A percentile compares a stretch with the other conserved stretches of the same genome.
Conservation (phyloP, 2,113 vertebrate genomes). For the Prunella himalayana region DNA sequence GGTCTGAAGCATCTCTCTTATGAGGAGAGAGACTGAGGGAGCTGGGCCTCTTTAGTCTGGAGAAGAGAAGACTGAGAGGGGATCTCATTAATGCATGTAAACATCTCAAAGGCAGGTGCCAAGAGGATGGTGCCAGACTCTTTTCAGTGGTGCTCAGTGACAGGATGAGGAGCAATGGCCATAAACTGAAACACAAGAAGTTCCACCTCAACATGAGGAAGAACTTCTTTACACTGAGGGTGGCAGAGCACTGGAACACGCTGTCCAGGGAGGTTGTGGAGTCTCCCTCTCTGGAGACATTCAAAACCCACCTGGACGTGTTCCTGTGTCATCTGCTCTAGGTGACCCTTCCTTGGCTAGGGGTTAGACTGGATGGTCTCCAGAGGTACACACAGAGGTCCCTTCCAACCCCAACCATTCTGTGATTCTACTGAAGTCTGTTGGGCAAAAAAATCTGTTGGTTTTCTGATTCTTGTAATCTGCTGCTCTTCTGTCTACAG, state of each 20-base stretch:
- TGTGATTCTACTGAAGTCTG: background rate
- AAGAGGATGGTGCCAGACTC: background rate
- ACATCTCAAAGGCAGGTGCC: background rate
- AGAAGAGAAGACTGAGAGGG: background rate
- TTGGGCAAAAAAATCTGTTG: background rate
- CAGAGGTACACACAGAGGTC: no score
- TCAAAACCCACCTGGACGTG: background rate
- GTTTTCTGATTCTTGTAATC: background rate
- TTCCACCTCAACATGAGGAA: background rate
- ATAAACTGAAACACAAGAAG: background rate
- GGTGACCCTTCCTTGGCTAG: background rate
- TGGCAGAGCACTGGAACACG: background rate
- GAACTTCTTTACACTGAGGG: background rate
- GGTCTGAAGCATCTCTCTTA: background rate
- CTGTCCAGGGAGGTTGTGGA: background rate
- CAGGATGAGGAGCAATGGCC: background rate
- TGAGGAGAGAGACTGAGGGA: background rate
- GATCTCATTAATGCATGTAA: background rate
- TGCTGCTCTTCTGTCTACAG: background rate
- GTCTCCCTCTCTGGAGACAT: background rate
- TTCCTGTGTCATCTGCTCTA: background rate
- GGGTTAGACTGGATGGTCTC: background rate
- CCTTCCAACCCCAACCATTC: background rate
- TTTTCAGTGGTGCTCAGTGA: accelerated
- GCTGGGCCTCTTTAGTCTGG: background rate